Percentiles rank a stretch among this genome's conserved stretches.
These are phyloP conservation scores for Amphipoea lucens DNA, from an alignment of 2,888 invertebrate species.

Conservation along the genomic window DNA sequence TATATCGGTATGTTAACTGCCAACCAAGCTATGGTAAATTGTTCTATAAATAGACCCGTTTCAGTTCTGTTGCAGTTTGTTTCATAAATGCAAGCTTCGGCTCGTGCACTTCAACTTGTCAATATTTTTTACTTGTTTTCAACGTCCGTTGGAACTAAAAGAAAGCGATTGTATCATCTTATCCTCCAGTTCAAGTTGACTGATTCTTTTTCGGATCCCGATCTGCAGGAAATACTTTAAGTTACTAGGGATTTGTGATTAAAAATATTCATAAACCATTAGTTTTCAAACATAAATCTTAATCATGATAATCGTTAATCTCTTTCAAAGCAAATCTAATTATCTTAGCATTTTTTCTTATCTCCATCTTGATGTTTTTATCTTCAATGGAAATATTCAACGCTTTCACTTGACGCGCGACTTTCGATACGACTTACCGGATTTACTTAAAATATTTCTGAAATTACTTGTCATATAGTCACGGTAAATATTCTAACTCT, in stretches of 20 bases:
- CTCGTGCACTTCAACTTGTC: conserved; percentile 38
- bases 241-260: not conserved
- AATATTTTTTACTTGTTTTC: conserved; percentile 34
- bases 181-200: not conserved
- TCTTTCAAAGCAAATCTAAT: conserved; percentile 14
- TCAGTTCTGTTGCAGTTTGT: conserved; percentile 33
- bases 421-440: conserved; percentile 18
- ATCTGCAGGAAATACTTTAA: not conserved
- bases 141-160: conserved; percentile 34
- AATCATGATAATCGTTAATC: not conserved
- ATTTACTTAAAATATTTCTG: conserved; percentile 23
- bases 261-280: not conserved
- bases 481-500: conserved; percentile 28
- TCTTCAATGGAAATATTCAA: conserved; percentile 30
- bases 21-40: conserved; percentile 1
- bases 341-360: conserved; percentile 14
- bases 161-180: conserved; percentile 33
- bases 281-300: not conserved
- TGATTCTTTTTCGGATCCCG: conserved; percentile 12
- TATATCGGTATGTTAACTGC: conserved; percentile 14
- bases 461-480: conserved; percentile 19
- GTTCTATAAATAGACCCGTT: conserved; percentile 34
- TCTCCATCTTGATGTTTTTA: conserved; percentile 22
- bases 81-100: conserved; percentile 29
- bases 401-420: conserved; percentile 46